A percentile compares a stretch with the other conserved stretches of the same genome.
Evolutionary conservation across 2,797 vertebrate species (phyloP).

Genomic region (Agapornis canus): DNA sequence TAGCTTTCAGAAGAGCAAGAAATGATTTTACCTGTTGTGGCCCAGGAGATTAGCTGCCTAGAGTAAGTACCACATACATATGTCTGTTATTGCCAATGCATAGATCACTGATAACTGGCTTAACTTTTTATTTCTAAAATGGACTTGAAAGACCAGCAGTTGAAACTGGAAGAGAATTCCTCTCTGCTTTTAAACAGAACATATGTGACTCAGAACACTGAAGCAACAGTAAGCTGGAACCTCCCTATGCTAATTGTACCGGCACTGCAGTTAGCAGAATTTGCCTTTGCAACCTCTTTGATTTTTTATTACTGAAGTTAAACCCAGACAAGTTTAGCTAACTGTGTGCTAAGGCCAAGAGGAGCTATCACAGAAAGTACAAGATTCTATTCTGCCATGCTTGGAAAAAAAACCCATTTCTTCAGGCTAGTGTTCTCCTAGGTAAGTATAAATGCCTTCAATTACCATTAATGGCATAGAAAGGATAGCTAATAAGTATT

Average conservation of each 20-base stretch:
- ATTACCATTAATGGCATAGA: neutral
- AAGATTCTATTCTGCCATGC: neutral
- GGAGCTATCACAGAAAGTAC: neutral
- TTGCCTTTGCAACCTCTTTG: neutral
- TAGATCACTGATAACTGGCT: neutral
- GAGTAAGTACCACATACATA: neutral
- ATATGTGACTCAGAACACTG: neutral
- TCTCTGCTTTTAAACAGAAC: neutral
- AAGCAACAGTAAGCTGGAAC: neutral
- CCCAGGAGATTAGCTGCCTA: neutral
- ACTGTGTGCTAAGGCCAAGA: neutral
- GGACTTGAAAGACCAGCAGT: neutral
- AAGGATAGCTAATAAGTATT: conserved; percentile 43
- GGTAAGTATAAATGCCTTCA: conserved; percentile 21
- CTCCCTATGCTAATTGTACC: neutral
- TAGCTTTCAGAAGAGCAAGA: neutral
- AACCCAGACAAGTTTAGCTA: neutral
- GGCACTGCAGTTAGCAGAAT: neutral
- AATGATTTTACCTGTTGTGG: neutral
- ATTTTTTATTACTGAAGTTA: neutral
- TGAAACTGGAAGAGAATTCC: neutral
- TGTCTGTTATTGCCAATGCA: neutral
- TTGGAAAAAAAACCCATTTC: neutral
- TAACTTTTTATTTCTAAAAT: neutral
- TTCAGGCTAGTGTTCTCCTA: neutral